phyloP scores from a whole-genome alignment of 1,140 invertebrate genomes.

The Charaxes varanes region DNA sequence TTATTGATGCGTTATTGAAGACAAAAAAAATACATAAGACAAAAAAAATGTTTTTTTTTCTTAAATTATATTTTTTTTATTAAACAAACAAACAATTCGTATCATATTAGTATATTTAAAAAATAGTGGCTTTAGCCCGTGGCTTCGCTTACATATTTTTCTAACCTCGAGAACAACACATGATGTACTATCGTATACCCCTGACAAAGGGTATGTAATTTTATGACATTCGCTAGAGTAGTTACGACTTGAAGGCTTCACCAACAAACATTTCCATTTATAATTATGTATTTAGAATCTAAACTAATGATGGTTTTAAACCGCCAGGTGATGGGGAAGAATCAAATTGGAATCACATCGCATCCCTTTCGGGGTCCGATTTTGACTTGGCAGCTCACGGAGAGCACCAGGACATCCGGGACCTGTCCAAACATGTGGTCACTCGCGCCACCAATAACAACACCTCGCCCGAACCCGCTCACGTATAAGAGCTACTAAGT shows the following conservation, averaged over 20 bases:
- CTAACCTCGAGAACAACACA: too few relatives aligned
- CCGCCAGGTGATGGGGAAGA: constrained; percentile 35
- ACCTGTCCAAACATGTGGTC: constrained; percentile 35
- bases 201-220: too few relatives aligned
- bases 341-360: constrained; percentile 72
- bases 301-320: constrained; percentile 7
- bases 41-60: too few relatives aligned
- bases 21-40: too few relatives aligned
- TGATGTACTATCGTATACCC: too few relatives aligned
- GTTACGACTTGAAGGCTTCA: not conserved
- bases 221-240: not conserved
- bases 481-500: too few relatives aligned
- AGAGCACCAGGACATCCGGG: constrained; percentile 38
- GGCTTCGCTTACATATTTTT: too few relatives aligned
- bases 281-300: not conserved
- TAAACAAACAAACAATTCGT: too few relatives aligned
- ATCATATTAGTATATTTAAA: too few relatives aligned
- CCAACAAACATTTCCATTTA: not conserved
- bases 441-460: constrained; percentile 16
- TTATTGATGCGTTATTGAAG: too few relatives aligned
- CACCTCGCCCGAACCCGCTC: constrained; percentile 30
- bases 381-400: constrained; percentile 78
- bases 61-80: too few relatives aligned
- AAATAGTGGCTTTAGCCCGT: too few relatives aligned
- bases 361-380: constrained; percentile 76